Base-by-base conservation (phyloP, 1,140 invertebrate genomes). In the Caerostris extrusa region DNA sequence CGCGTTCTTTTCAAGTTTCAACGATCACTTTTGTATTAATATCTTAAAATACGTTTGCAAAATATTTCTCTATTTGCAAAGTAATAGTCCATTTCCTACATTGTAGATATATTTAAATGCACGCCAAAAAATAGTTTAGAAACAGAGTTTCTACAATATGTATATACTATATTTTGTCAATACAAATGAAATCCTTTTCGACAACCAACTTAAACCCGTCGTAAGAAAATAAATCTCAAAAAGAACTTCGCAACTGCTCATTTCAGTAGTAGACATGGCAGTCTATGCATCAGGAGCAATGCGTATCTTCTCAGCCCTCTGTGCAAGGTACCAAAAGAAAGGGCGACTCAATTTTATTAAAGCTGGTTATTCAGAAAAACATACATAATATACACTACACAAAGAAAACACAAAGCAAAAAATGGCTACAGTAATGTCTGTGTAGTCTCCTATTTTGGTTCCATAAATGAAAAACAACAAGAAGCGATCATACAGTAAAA, bases 391-490 rank as follows among this genome's bases (percentile, higher is more conserved):
- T 77, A 50, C 34, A 5, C 4, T 77, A 34, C 34, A 34, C n/a
- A n/a, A n/a, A 5, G 34, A 53, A 77, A 77, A 34, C 34, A 34
- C 50, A 77, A 77, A 77, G 53, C 34, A 77, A 77, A 77, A 77
- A 77, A 77, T 77, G 71, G 34, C 71, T 10, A 8, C 12, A 77
- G 34, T 34, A 34, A 34, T 2, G 10, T 5, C 12, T 50, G 14
- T 53, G 12, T 34, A 34, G 34, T 7, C 34, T 12, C 14, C 71
- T 12, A 50, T 34, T 77, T 77, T 50, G 34, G 3, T 77, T 34
- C 71, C 34, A 77, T 77, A 8, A 77, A 77, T 53, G 34, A 77
- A 77, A 77, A 77, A 77, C 71, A 77, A 34, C 34, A 34, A 34
- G 34, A 34, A 77, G 34, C 71, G 10, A 77, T 77, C 34, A 5